Evolutionary conservation across 92 coral and sea anemone species (phyloP), one percentile per base, ranked within the genome.

Genomic region (Zoanthus gigantus): DNA sequence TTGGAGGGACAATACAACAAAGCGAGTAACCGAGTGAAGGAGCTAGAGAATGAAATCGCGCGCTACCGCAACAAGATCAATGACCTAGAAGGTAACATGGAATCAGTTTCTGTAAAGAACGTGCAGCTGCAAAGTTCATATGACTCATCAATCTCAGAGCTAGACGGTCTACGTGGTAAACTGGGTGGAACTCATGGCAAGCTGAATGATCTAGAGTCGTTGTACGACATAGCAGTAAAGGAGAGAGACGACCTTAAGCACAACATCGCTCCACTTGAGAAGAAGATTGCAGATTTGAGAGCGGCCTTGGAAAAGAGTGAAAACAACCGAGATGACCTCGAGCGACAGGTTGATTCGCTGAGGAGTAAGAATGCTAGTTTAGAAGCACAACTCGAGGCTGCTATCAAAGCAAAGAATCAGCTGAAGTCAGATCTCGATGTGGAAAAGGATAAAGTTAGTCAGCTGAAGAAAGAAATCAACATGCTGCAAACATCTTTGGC

Each of bases 221-320:
- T 94, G 68, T 91, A 93, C 88, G 94, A 93, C 88, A 93, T 96
- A 65, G 96, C 98, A 1, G 88, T 91, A 29, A 94, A 91, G 73
- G 99, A 97, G 83, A 94, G 99, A 86, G 99, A 97, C 57, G 99
- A 97, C 58, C 94, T 95, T 76, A 97, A 93, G 68, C 86, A 91
- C 56, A 93, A 91, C 57, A 34, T 95, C 16, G 97, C 93, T 12
- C 98, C 98, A 47, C 79, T 94, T 86, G 99, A 95, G 81, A 97
- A 94, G 89, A 94, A 88, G 92, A 90, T 95, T 32, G 77, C 92
- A 16, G 99, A 97, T 42, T 78, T 97, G 78, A 94, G 93, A 82
- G 79, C 91, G 29, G 91, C 98, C 32, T 89, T 95, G 76, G 98
- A 97, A 76, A 95, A 88, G 69, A 94, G 95, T 54, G 98, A 97